Conservation (phyloP, 2,888 invertebrate genomes). For the Abrostola triplasia region DNA sequence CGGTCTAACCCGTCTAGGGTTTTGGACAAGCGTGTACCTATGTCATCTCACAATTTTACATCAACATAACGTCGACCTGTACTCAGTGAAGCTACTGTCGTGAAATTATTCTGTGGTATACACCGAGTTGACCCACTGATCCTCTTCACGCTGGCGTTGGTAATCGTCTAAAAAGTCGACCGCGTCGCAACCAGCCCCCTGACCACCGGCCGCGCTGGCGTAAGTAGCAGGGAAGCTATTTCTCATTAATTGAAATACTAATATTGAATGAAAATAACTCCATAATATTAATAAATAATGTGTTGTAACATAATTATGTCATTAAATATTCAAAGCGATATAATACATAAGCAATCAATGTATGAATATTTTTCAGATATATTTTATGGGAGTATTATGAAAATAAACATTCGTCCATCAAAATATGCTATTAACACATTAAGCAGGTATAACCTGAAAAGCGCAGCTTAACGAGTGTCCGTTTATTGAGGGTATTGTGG, state of each 20-base stretch:
- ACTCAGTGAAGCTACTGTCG: constrained; percentile 15
- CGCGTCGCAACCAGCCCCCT: constrained; percentile 63
- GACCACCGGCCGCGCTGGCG: constrained; percentile 60
- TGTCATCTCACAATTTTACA: not conserved
- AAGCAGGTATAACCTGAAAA: not conserved
- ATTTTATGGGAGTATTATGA: too few species aligned
- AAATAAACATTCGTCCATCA: too few species aligned
- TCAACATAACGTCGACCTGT: not conserved
- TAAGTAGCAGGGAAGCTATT: constrained; percentile 57
- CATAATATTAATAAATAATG: too few species aligned
- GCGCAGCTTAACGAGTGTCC: constrained; percentile 8
- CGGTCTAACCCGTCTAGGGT: too few species aligned
- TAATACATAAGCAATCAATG: too few species aligned
- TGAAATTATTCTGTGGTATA: constrained; percentile 30
- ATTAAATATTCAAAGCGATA: too few species aligned
- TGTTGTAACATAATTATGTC: too few species aligned
- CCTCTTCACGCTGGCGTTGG: constrained; percentile 60
- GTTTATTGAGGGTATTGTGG: constrained; percentile 33
- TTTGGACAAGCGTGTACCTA: too few species aligned
- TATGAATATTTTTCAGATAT: too few species aligned
- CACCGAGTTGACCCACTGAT: constrained; percentile 61
- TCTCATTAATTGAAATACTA: too few species aligned
- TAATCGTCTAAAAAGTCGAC: constrained; percentile 73
- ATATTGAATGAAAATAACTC: constrained; percentile 19
- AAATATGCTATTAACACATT: not conserved